Conservation (phyloP, 1,140 invertebrate species). For the Drosophila mauritiana region DNA sequence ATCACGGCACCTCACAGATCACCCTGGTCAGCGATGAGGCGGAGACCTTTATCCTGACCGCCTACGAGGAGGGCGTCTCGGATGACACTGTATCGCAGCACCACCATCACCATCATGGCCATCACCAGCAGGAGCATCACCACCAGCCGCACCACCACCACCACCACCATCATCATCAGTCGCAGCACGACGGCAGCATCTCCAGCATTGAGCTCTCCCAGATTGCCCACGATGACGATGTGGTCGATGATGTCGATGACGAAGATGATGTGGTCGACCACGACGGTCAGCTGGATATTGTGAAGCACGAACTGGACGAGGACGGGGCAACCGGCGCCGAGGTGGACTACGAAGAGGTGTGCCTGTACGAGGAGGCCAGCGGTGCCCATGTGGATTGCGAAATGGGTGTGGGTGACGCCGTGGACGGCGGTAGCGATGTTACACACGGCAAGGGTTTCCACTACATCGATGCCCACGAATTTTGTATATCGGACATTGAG, state of each 20-base stretch:
- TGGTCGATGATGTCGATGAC: conserved; percentile 66
- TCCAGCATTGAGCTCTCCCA: conserved; percentile 76
- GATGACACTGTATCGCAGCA: conserved; percentile 69
- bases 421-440: conserved; percentile 65
- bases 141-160: conserved; percentile 58
- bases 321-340: conserved; percentile 70
- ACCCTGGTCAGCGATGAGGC: conserved; percentile 74
- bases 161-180: conserved; percentile 60
- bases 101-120: conserved; percentile 45
- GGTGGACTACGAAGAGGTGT: conserved; percentile 79
- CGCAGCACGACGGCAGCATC: conserved; percentile 72
- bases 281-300: conserved; percentile 72
- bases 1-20: conserved; percentile 66
- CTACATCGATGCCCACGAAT: conserved; percentile 71
- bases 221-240: conserved; percentile 68
- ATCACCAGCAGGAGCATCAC: conserved; percentile 56
- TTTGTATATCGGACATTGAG: conserved; percentile 76
- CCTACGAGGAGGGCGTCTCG: conserved; percentile 78
- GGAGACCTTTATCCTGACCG: conserved; percentile 75
- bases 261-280: conserved; percentile 65
- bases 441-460: conserved; percentile 66
- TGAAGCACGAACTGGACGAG: conserved; percentile 79
- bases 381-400: conserved; percentile 71
- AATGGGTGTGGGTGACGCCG: conserved; percentile 55
- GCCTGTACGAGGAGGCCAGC: conserved; percentile 76